These are phyloP conservation scores for Indicator maculatus DNA, from an alignment of 2,113 vertebrate genomes.

Conservation along the genomic window DNA sequence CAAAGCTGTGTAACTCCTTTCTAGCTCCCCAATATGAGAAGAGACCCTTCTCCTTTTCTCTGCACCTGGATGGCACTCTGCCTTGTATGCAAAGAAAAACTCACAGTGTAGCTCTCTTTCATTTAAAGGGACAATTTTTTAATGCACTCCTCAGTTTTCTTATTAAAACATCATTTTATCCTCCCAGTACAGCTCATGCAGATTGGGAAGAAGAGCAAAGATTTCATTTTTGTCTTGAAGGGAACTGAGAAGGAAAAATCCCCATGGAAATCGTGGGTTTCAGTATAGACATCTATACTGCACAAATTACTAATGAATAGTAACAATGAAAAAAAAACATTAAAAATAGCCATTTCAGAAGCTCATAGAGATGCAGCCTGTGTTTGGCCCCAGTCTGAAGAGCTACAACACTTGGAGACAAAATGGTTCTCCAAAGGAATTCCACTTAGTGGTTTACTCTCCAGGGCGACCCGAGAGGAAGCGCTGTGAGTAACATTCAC, in stretches of 20 bases:
- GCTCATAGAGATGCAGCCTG: rapidly evolving
- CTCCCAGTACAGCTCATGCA: neutral
- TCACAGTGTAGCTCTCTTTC: rapidly evolving
- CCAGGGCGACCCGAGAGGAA: neutral
- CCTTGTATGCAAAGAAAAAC: neutral
- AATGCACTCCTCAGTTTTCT: neutral
- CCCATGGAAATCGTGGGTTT: neutral
- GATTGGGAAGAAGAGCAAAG: neutral
- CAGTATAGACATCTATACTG: neutral
- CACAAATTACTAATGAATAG: neutral
- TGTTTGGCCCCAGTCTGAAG: neutral
- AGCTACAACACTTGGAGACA: neutral
- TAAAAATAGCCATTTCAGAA: neutral
- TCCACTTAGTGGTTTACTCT: neutral
- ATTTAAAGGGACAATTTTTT: neutral
- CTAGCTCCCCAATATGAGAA: rapidly evolving
- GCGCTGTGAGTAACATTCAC: neutral
- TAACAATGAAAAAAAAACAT: neutral
- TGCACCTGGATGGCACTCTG: neutral
- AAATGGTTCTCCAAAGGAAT: neutral
- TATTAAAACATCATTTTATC: neutral
- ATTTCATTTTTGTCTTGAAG: neutral
- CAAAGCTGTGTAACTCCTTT: neutral
- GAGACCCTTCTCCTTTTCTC: neutral
- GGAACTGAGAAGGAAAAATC: neutral